Percentiles rank a stretch among this genome's conserved stretches.
Evolutionary conservation across 2,113 vertebrate genomes (phyloP).

Genomic region (Empidonax alnorum): DNA sequence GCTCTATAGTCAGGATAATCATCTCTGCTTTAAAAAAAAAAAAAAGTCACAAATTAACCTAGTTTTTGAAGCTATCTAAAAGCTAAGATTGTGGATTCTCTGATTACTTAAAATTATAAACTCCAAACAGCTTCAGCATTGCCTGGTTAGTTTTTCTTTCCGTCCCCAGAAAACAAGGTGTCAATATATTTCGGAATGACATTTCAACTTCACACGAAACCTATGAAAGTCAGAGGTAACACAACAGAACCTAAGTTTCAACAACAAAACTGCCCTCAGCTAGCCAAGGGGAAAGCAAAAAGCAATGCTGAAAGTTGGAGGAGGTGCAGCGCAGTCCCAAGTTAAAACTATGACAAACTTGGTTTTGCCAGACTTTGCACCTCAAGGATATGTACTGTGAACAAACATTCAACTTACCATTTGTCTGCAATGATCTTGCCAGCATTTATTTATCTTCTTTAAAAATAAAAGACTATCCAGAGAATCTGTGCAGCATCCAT

Average conservation of each 20-base stretch:
- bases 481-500: conserved; percentile 76
- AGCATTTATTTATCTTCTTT: conserved; percentile 85
- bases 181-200: neutral
- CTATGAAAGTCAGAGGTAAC: neutral
- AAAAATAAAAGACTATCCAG: conserved; percentile 83
- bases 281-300: neutral
- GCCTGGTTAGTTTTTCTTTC: neutral
- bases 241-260: neutral
- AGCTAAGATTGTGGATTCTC: neutral
- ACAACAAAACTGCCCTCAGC: neutral
- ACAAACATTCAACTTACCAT: conserved; percentile 76
- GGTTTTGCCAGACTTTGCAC: neutral
- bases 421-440: conserved; percentile 86
- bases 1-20: neutral
- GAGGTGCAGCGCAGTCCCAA: neutral
- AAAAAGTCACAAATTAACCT: neutral
- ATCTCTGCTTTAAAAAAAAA: neutral
- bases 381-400: neutral
- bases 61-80: neutral
- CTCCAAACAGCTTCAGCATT: neutral
- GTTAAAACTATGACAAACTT: neutral
- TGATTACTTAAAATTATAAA: neutral
- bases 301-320: neutral
- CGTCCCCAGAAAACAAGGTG: neutral
- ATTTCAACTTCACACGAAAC: neutral